phyloP scores from a whole-genome alignment of 2,888 invertebrate genomes.

The Amiota minor region DNA sequence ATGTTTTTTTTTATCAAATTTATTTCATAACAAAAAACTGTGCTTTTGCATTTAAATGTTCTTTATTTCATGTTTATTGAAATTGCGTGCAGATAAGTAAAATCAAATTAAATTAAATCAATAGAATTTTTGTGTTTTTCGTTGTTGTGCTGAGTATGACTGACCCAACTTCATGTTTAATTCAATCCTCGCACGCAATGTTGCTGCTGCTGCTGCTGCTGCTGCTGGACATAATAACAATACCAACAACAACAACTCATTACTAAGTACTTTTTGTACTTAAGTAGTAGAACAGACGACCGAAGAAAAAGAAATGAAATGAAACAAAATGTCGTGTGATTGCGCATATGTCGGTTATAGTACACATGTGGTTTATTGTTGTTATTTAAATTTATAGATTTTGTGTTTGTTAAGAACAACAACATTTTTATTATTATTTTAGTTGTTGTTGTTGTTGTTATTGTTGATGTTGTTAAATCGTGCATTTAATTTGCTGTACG shows the following conservation, averaged over 20 bases:
- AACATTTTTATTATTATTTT: slow-evolving; percentile 29
- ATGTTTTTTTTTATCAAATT: too few relatives aligned
- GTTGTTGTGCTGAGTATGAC: neutral
- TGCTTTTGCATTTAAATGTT: neutral
- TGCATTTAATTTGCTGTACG: neutral
- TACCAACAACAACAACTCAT: too few relatives aligned
- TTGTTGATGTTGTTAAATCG: slow-evolving; percentile 14
- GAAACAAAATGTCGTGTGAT: neutral
- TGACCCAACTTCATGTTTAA: too few relatives aligned
- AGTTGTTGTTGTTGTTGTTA: slow-evolving; percentile 35
- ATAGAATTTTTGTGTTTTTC: neutral
- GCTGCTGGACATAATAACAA: neutral
- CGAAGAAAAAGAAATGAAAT: neutral
- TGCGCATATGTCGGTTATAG: neutral
- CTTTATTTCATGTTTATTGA: neutral
- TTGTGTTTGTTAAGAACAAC: neutral
- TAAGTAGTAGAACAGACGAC: slow-evolving; percentile 27
- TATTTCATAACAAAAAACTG: too few relatives aligned
- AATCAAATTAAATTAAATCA: neutral
- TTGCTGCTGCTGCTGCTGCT: neutral
- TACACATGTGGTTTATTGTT: slow-evolving; percentile 6
- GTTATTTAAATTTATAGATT: neutral
- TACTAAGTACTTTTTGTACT: too few relatives aligned
- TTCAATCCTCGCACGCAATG: neutral
- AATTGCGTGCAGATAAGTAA: neutral